Percentiles rank a stretch among this genome's conserved stretches.
These are phyloP conservation scores for Acleris emargana DNA, from an alignment of 2,888 invertebrate genomes.

Conservation along the genomic window DNA sequence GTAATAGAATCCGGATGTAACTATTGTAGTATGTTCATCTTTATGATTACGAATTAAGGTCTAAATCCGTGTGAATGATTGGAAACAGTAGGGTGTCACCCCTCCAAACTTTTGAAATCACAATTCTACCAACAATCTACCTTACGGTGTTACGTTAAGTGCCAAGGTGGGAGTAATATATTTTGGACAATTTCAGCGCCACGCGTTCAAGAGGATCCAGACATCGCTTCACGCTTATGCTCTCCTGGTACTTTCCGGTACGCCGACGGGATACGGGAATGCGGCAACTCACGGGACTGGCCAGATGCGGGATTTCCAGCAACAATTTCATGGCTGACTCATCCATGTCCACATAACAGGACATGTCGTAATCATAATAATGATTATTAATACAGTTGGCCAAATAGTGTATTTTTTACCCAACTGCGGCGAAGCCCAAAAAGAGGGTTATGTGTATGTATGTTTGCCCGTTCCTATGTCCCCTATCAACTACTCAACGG, in stretches of 20 bases:
- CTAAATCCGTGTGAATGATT: not conserved
- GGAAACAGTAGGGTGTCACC: not conserved
- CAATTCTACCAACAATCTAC: not conserved
- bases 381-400: too few species aligned
- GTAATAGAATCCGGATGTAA: not conserved
- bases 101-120: not conserved
- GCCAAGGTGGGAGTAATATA: not conserved
- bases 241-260: slow-evolving; percentile 54
- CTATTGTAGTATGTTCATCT: not conserved
- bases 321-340: too few species aligned
- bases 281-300: not conserved
- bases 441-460: too few species aligned
- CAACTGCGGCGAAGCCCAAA: too few species aligned
- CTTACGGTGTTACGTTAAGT: not conserved
- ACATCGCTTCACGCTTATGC: slow-evolving; percentile 43
- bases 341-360: too few species aligned
- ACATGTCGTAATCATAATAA: too few species aligned
- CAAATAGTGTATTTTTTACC: too few species aligned
- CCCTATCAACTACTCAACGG: too few species aligned
- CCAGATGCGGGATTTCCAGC: not conserved
- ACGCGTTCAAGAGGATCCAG: not conserved
- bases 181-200: not conserved
- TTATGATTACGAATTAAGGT: not conserved
- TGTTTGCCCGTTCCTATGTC: too few species aligned
- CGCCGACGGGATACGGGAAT: slow-evolving; percentile 58